Evolutionary conservation across 2,888 invertebrate species (phyloP), one percentile per base, ranked within the genome.

Genomic region (Barypeithes pellucidus): DNA sequence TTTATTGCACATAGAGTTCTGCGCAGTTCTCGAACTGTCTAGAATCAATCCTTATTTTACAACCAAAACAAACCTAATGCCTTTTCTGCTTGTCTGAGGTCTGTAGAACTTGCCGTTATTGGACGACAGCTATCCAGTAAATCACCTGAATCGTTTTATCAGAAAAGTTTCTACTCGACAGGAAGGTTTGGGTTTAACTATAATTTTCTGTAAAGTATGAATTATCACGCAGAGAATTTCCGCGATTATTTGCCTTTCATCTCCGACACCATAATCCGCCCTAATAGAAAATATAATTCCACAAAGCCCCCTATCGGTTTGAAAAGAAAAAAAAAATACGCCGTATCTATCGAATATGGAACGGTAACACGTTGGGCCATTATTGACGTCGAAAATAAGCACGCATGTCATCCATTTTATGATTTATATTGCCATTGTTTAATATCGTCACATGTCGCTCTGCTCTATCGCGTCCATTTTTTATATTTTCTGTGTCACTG

Each of bases 391-490:
- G 43, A 59, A 68, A 68, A 68, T 60, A 59, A 59, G 22, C 67
- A 57, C 60, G 57, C 20, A 60, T 68, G 60, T 68, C 67, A 47
- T 60, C 50, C 60, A 29, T 24, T 60, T 45, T 16, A 33, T 68
- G 67, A 68, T 68, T 68, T 68, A 57, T 66, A 57, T 67, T 67
- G 43, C 54, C 66, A 67, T 67, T 67, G 50, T 65, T 65, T 65
- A 65, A 65, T 36, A 65, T 65, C 65, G 50, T 33, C 65, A 50
- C 50, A 50, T 47, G 62, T 63, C 62, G 41, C 45, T 47, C 33
- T 36, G 16, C 33, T 47, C 20, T 63, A 63, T 47, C 63, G n/a
- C 41, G 29, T 3, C n/a, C 50, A 20, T 65, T 65, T 52, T 60
- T 41, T 50, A 36, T 11, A 18, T 43, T 22, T 63, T 2, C 65